Conservation (phyloP, 2,888 invertebrate species). For the Synergus gifuensis region DNA sequence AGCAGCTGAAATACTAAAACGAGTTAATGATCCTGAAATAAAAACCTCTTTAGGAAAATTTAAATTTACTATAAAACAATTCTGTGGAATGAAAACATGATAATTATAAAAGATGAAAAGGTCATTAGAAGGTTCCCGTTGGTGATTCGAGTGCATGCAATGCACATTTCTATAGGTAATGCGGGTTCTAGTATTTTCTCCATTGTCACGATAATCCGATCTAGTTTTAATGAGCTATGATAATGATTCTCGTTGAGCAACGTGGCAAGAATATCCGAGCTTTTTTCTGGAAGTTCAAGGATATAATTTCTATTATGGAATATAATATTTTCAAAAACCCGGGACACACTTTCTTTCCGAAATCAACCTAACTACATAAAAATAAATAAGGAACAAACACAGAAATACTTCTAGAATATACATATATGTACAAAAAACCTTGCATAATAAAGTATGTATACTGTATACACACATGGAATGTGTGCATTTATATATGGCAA, state of each 20-base stretch:
- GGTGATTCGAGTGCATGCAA: background rate
- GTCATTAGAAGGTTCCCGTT: background rate
- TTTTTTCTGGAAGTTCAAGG: background rate
- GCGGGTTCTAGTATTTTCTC: conserved; percentile 1
- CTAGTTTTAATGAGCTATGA: conserved; percentile 24
- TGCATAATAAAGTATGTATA: no score
- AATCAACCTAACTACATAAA: no score
- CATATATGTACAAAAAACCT: no score
- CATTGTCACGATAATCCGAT: conserved; percentile 12
- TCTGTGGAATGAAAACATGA: background rate
- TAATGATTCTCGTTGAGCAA: background rate
- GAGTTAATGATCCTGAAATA: background rate
- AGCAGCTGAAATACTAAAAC: background rate
- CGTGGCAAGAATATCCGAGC: background rate
- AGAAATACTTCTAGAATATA: no score
- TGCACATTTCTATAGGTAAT: conserved; percentile 16
- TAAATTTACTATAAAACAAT: background rate
- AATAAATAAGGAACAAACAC: no score
- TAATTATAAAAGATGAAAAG: background rate
- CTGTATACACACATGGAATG: background rate
- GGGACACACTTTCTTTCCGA: no score
- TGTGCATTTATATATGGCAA: conserved; percentile 11
- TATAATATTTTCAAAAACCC: no score
- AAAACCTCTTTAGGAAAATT: background rate
- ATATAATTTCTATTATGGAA: background rate